Evolutionary conservation across 2,888 invertebrate genomes (phyloP).

Genomic region (Sesia bembeciformis): DNA sequence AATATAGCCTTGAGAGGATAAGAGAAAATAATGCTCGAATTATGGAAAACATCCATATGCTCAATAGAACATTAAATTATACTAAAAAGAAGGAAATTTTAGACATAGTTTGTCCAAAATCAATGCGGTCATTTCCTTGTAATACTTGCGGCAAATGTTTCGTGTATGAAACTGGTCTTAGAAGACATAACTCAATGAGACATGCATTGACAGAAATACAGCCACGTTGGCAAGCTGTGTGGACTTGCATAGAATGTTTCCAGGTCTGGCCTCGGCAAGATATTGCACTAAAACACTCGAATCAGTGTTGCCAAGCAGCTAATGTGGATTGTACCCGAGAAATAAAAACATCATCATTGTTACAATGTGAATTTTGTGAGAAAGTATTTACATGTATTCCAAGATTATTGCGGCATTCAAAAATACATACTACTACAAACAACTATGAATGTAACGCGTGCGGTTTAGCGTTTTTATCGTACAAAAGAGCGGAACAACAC

Average conservation of each 20-base stretch:
- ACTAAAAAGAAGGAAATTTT: slow-evolving; percentile 61
- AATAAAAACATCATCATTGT: slow-evolving; percentile 57
- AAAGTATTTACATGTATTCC: slow-evolving; percentile 64
- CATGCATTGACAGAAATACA: slow-evolving; percentile 41
- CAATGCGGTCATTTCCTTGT: slow-evolving; percentile 48
- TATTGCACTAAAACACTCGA: slow-evolving; percentile 46
- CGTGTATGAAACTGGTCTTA: slow-evolving; percentile 60
- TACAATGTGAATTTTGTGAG: slow-evolving; percentile 67
- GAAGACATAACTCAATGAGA: slow-evolving; percentile 49
- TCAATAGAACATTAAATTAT: slow-evolving; percentile 58
- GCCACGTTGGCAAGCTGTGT: slow-evolving; percentile 62
- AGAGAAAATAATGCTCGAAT: slow-evolving; percentile 64
- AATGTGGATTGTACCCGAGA: slow-evolving; percentile 41
- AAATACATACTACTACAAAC: slow-evolving; percentile 75
- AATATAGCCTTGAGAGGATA: slow-evolving; percentile 59
- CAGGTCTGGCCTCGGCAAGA: slow-evolving; percentile 64
- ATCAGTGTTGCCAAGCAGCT: slow-evolving; percentile 40
- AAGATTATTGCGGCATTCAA: slow-evolving; percentile 51
- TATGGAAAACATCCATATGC: slow-evolving; percentile 63
- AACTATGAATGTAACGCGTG: slow-evolving; percentile 79
- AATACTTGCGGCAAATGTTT: slow-evolving; percentile 62
- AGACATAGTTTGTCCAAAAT: slow-evolving; percentile 41
- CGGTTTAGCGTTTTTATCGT: slow-evolving; percentile 43
- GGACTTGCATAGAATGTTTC: slow-evolving; percentile 65
- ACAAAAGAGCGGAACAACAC: slow-evolving; percentile 53